Conservation (phyloP, 2,113 vertebrate species). For the Aegithalos caudatus region DNA sequence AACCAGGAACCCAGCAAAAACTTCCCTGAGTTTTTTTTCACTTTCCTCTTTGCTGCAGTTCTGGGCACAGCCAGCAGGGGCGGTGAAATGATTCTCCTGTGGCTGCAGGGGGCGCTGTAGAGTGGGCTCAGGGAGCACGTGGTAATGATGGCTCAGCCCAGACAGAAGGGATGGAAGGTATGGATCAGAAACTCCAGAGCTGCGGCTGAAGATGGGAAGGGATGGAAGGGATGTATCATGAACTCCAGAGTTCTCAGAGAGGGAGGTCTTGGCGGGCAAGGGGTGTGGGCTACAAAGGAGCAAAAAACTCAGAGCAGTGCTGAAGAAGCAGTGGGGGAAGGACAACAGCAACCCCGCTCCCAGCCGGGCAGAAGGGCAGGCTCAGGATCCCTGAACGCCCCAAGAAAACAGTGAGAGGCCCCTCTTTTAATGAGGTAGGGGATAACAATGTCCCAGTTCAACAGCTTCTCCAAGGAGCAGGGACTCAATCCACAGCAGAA, state of each 20-base stretch:
- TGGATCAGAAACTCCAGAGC: neutral
- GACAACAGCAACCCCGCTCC: neutral
- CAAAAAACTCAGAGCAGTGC: neutral
- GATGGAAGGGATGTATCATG: too few relatives aligned
- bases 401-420: fast-evolving
- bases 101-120: neutral
- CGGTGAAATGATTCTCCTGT: neutral
- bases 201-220: too few relatives aligned
- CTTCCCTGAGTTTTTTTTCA: too few relatives aligned
- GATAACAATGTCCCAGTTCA: neutral
- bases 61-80: neutral
- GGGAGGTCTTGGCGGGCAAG: neutral
- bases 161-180: neutral
- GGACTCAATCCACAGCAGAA: neutral
- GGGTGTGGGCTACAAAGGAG: neutral
- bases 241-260: neutral
- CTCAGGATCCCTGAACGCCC: neutral
- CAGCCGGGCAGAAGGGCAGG: neutral
- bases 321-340: neutral
- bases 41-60: neutral
- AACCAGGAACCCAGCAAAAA: neutral
- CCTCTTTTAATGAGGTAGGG: neutral
- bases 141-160: neutral
- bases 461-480: neutral
- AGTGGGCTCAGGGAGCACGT: neutral